Evolutionary conservation across 2,113 vertebrate species (phyloP).

Genomic region (Chrysemys picta): DNA sequence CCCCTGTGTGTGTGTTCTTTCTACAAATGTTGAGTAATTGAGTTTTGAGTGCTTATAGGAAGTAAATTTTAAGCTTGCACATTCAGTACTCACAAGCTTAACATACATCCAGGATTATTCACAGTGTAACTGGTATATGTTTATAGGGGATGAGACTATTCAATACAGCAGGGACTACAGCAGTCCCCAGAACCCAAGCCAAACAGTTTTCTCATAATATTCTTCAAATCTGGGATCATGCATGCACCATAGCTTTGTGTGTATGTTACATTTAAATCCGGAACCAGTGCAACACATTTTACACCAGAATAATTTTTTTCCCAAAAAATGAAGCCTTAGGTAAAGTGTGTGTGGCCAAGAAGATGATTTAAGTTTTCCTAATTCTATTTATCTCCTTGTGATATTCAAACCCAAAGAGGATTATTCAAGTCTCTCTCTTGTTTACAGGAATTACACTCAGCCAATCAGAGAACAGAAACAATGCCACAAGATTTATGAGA

Average conservation of each 20-base stretch:
- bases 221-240: background rate
- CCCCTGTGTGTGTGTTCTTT: background rate
- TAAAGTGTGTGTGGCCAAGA: background rate
- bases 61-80: background rate
- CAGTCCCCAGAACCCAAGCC: background rate
- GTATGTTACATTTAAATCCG: background rate
- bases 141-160: background rate
- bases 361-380: background rate
- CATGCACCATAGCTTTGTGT: background rate
- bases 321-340: background rate
- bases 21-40: accelerated
- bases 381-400: background rate
- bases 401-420: background rate
- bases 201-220: background rate
- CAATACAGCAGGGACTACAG: background rate
- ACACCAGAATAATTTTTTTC: background rate
- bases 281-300: background rate
- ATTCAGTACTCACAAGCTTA: background rate
- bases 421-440: background rate
- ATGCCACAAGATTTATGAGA: background rate
- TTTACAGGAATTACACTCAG: background rate
- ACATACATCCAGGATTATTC: background rate
- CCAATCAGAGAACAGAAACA: background rate
- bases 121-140: background rate
- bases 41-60: background rate